Base-by-base conservation (phyloP, 53 echinoderm and acorn worm species). In the Apostichopus leukothele region DNA sequence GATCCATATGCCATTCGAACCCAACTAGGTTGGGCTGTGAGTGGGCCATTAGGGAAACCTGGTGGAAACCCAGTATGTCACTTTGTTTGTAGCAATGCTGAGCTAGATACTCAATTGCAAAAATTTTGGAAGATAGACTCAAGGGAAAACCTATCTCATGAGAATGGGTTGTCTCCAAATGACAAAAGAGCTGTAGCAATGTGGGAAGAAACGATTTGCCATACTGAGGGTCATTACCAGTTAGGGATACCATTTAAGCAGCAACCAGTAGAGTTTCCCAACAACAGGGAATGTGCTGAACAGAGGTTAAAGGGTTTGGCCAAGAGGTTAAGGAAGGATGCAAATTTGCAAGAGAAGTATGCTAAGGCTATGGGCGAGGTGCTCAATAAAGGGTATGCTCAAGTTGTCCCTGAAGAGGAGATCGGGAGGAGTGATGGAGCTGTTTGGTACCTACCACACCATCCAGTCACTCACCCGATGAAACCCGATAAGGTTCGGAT, bases 1-100 rank as follows among this genome's bases (percentile, higher is more conserved):
- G 86, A 89, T 53, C 78, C 83, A 20, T 91, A 88, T 76, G 91
- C 81, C 23, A 79, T 88, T 5, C 55, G 91, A 53, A 91, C 78
- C 10, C 50, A 39, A 13, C 52, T 86, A 55, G 90, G 90, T 73
- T 75, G 76, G 61, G 75, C 90, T 13, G 22, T 89, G 23, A 89
- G 55, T 52, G 83, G 90, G 19, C 90, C 90, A 23, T 13, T 89
- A 52, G 83, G 73, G 18, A 23, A 78, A 60, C 9, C 13, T 16
- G n/a, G 18, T 7, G n/a, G 52, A 53, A 39, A 9, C n/a, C n/a
- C 59, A 75, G 5, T 26, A 7, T 54, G 73, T 27, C 73, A 68
- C 73, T 83, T 83, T 55, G 23, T 83, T 53, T 60, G 22, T 73
- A 76, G 60, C 54, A 25, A 20, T 75, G 50, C 14, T 4, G 27